Evolutionary conservation across 2,113 vertebrate genomes (phyloP).

Genomic region (Phyllostomus hastatus): DNA sequence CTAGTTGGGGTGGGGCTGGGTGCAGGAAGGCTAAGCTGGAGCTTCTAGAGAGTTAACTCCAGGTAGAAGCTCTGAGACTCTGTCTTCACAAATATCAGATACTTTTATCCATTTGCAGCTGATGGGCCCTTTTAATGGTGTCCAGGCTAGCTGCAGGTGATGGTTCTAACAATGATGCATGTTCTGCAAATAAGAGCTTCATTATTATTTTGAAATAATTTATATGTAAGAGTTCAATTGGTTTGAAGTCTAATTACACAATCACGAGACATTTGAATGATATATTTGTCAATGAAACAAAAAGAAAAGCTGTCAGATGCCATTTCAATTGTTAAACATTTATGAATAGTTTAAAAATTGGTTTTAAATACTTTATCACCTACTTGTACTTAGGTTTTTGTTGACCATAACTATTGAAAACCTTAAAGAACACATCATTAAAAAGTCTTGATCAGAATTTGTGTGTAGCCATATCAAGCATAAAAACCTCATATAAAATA

Average conservation of each 20-base stretch:
- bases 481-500: constrained; percentile 41
- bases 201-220: constrained; percentile 68
- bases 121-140: constrained; percentile 63
- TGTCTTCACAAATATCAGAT: constrained; percentile 66
- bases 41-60: constrained; percentile 53
- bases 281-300: constrained; percentile 40
- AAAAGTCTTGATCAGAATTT: constrained; percentile 29
- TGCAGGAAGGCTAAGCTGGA: constrained; percentile 33
- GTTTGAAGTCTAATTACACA: constrained; percentile 56
- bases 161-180: constrained; percentile 66
- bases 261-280: constrained; percentile 37
- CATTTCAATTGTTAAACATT: constrained; percentile 29
- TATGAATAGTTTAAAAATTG: constrained; percentile 26
- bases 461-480: constrained; percentile 12
- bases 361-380: constrained; percentile 40
- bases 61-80: constrained; percentile 58
- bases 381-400: constrained; percentile 19
- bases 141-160: constrained; percentile 68
- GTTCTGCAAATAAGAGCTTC: constrained; percentile 74
- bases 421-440: constrained; percentile 28
- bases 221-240: constrained; percentile 24
- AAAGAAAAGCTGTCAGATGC: constrained; percentile 25
- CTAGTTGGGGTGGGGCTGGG: not conserved
- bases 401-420: not conserved
- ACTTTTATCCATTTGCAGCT: constrained; percentile 56